Base-by-base conservation (phyloP, 2,113 vertebrate genomes). In the Thryonomys swinderianus region DNA sequence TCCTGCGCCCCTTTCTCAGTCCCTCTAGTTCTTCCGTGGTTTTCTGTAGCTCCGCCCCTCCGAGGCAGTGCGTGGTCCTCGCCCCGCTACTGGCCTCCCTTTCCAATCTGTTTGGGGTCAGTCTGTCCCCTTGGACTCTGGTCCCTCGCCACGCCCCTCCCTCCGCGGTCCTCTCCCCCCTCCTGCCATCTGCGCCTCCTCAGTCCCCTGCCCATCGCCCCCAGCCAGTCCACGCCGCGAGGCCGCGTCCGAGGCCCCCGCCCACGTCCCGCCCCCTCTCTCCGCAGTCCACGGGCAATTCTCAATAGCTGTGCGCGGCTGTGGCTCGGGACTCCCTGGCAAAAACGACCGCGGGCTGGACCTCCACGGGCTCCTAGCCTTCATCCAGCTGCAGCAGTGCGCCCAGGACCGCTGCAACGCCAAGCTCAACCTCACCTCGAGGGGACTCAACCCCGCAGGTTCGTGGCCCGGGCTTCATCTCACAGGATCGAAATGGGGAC, bases 321-420 rank as follows among this genome's bases (percentile, higher is more conserved):
- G 98, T 12, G 97, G 97, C 1, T 92, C 96, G 4, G 98, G 98
- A 51, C 79, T 97, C 10, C 42, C 95, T 0, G 98, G 98, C 25
- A 98, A 97, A 88, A 98, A 98, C 20, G 98, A 98, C 93, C 97
- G 97, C 59, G 97, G 97, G 0, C 96, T 98, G 93, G 98, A 97
- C 51, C 91, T 98, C 3, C 67, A 96, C 5, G 98, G 98, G 74
- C 87, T 98, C 5, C 18, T 98, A 51, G 98, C 97, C 55, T 98
- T 98, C 96, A 91, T 97, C 59, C 98, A 98, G 92, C 93, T 98
- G 69, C 97, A 96, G 42, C 97, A 98, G 9, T 98, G 98, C 86
- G 5, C 96, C 57, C 86, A 95, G n/a, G 98, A 97, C 90, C 96
- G 34, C 62, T 98, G 98, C 93, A 98, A 98, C 76, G 10, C 57